Base-by-base conservation (phyloP, 1,140 invertebrate genomes). In the Pollicipes pollicipes region DNA sequence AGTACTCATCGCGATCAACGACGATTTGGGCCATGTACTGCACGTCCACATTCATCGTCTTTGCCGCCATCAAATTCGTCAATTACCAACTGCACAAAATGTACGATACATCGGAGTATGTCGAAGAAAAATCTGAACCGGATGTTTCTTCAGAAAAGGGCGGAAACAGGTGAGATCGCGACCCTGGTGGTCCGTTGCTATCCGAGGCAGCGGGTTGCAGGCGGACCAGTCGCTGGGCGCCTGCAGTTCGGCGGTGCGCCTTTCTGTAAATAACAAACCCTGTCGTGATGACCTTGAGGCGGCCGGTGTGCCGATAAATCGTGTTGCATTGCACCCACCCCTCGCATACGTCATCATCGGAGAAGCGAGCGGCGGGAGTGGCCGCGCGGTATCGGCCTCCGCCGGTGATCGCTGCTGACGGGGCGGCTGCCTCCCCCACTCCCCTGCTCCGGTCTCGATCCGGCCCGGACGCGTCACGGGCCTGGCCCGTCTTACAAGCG, bases 81-180 rank as follows among this genome's bases (percentile, higher is more conserved):
- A 98, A 98, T 83, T 88, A 90, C 80, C 88, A 88, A 63, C 83
- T 99, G 58, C 97, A 99, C 80, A 87, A 89, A 75, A 88, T 98
- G 80, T 99, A 97, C 82, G 96, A 99, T 81, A 96, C 92, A 24
- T 89, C 88, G 26, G 91, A 96, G 79, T 89, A 89, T 76, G 87
- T 94, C 73, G 84, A 88, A 72, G 86, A 88, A 73, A 76, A 76
- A 13, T 72, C 71, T 30, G 75, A 76, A 32, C 75, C 77, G 69
- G 74, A 77, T 29, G 66, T 70, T 30, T 30, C 69, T 69, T n/a
- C 72, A 72, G 17, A 66, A 45, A 29, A 73, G 30, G 64, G 68
- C 31, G 30, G 30, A 2, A n/a, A 58, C 58, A 28, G 71, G 30
- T 21, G 16, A 27, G 64, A 35, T 72, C 16, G 69, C 30, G 26